Conservation (phyloP, 2,113 vertebrate species). For the Myotis yumanensis region DNA sequence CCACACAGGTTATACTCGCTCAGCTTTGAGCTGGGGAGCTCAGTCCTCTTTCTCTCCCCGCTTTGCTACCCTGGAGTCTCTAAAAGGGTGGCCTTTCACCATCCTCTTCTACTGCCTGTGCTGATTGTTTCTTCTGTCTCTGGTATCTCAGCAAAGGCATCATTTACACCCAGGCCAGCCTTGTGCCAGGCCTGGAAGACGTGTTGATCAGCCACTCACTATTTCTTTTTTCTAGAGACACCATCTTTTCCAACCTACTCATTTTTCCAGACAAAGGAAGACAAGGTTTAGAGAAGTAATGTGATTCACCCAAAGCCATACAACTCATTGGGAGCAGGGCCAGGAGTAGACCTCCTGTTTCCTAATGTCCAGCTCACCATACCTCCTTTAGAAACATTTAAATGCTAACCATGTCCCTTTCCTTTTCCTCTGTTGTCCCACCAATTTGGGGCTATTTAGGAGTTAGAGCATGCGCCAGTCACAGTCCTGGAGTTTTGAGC, state of each 20-base stretch:
- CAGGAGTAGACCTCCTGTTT: background rate
- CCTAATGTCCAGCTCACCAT: fast-evolving
- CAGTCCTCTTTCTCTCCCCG: background rate
- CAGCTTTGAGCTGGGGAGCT: background rate
- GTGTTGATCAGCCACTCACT: background rate
- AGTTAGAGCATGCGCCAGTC: fast-evolving
- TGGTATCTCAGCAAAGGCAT: background rate
- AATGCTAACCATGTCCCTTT: background rate
- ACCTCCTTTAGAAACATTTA: background rate
- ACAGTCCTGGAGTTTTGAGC: background rate
- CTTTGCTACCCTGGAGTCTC: too few species aligned
- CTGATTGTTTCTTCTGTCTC: background rate
- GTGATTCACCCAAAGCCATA: background rate
- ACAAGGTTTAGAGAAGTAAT: background rate
- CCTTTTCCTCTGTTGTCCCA: background rate
- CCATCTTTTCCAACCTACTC: background rate
- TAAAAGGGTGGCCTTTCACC: background rate
- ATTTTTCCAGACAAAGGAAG: background rate
- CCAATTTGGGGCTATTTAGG: background rate
- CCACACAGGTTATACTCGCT: fast-evolving
- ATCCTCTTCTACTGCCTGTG: background rate
- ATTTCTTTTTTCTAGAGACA: too few species aligned
- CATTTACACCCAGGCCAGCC: background rate
- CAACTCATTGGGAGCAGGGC: background rate
- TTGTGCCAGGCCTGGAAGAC: background rate